Evolutionary conservation across 1,140 invertebrate species (phyloP).

Genomic region (Bombus sylvicola): DNA sequence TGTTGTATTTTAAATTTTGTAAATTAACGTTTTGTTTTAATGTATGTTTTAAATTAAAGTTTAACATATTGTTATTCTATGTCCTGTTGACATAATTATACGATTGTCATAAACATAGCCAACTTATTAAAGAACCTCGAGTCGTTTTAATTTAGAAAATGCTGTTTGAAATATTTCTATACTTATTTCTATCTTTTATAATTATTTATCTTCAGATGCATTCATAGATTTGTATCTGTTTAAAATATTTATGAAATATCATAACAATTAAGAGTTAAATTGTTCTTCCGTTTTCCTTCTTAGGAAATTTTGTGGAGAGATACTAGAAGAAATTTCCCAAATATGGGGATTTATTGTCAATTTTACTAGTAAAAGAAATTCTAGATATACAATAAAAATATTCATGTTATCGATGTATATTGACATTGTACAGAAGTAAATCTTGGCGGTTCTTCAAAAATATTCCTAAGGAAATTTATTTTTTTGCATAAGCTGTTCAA

Average conservation of each 20-base stretch:
- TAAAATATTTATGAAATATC: background rate
- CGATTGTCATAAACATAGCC: background rate
- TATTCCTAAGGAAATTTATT: slow-evolving; percentile 8
- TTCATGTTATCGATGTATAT: slow-evolving; percentile 37
- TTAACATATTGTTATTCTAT: background rate
- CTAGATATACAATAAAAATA: slow-evolving; percentile 15
- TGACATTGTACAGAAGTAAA: slow-evolving; percentile 46
- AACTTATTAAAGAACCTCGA: too few species aligned
- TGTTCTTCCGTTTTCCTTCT: slow-evolving; percentile 4
- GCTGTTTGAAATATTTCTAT: background rate
- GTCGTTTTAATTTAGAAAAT: background rate
- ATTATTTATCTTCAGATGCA: background rate
- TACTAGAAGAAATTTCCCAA: slow-evolving; percentile 3
- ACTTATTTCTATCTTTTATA: background rate
- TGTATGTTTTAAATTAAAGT: background rate
- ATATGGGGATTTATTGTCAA: slow-evolving; percentile 17
- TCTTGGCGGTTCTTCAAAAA: background rate
- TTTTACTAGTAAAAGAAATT: slow-evolving; percentile 17
- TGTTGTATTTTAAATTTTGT: too few species aligned
- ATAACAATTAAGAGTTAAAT: slow-evolving; percentile 34
- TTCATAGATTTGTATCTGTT: background rate
- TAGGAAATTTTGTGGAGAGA: background rate
- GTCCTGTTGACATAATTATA: background rate
- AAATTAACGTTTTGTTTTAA: too few species aligned
- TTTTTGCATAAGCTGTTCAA: background rate